Percentiles rank a stretch among this genome's conserved stretches.
These are phyloP conservation scores for Drosophila rellima DNA, from an alignment of 2,888 invertebrate genomes.

Conservation along the genomic window DNA sequence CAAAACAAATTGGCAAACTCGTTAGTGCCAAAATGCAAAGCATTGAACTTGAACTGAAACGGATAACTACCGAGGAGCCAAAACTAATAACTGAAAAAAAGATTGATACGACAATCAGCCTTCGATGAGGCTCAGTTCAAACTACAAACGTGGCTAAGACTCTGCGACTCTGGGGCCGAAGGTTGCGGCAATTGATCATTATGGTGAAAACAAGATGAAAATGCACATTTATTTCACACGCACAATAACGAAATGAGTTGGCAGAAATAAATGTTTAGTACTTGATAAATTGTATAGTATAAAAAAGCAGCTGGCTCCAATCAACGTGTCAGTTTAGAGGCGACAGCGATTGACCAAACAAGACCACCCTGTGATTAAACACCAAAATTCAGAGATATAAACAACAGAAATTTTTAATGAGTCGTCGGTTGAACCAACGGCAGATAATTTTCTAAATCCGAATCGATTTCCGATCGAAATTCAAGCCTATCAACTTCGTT, in stretches of 20 bases:
- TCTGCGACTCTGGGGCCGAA: slow-evolving; percentile 12
- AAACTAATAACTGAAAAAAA: slow-evolving; percentile 7
- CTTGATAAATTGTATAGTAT: slow-evolving; percentile 29
- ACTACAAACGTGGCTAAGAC: slow-evolving; percentile 1
- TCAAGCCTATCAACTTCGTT: slow-evolving; percentile 1
- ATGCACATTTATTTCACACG: slow-evolving; percentile 58
- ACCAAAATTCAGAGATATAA: no score
- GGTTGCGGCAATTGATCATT: slow-evolving; percentile 14
- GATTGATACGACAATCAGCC: slow-evolving; percentile 26
- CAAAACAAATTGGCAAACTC: slow-evolving; percentile 57
- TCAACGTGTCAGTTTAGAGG: slow-evolving; percentile 34
- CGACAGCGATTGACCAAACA: slow-evolving; percentile 42
- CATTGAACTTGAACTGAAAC: slow-evolving; percentile 79
- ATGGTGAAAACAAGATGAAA: slow-evolving; percentile 54
- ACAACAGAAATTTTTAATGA: slow-evolving; percentile 17
- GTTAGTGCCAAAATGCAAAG: slow-evolving; percentile 42
- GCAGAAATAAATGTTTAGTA: neutral
- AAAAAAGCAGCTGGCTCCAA: slow-evolving; percentile 29
- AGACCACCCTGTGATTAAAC: slow-evolving; percentile 22
- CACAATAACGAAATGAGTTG: slow-evolving; percentile 1
- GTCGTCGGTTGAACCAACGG: neutral
- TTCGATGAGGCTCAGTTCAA: slow-evolving; percentile 25
- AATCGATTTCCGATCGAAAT: slow-evolving; percentile 19
- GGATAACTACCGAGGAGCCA: slow-evolving; percentile 2
- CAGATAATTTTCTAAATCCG: slow-evolving; percentile 32